Conservation (phyloP, 2,797 vertebrate genomes). For the Gadopsis bispinosus region DNA sequence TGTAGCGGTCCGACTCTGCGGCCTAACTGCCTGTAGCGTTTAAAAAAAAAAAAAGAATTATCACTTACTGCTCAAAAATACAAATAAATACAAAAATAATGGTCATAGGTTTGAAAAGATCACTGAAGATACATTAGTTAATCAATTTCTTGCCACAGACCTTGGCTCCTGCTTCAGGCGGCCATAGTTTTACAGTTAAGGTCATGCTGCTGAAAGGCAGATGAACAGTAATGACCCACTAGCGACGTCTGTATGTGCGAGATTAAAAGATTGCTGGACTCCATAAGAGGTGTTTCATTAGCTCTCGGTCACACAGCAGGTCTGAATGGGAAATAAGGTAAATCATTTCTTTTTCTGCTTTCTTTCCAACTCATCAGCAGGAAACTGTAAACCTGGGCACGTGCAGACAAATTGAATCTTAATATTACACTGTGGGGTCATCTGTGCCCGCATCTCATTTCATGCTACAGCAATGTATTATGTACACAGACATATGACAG, state of each 20-base stretch:
- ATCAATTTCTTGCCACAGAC: neutral
- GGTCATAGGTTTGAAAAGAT: no score
- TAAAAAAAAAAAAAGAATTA: no score
- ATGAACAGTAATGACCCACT: constrained; percentile 22
- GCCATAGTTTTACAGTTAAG: neutral
- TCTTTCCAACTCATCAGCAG: constrained; percentile 3
- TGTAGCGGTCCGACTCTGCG: neutral
- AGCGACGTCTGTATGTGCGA: constrained; percentile 36
- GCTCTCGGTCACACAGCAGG: constrained; percentile 13
- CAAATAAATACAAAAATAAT: neutral
- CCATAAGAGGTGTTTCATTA: constrained; percentile 65
- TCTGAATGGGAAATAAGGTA: neutral
- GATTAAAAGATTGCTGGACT: constrained; percentile 41
- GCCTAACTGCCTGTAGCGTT: no score
- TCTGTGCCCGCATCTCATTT: constrained; percentile 30
- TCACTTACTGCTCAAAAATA: neutral
- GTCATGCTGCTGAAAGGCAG: neutral
- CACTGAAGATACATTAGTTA: neutral
- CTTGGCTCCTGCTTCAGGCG: neutral
- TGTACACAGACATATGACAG: constrained; percentile 30
- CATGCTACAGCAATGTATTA: constrained; percentile 7
- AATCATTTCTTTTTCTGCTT: neutral
- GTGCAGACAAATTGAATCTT: neutral
- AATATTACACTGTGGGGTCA: constrained; percentile 30
- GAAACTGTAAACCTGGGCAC: constrained; percentile 17